Base-by-base conservation (phyloP, 2,797 vertebrate species). In the Galaxias olidus region DNA sequence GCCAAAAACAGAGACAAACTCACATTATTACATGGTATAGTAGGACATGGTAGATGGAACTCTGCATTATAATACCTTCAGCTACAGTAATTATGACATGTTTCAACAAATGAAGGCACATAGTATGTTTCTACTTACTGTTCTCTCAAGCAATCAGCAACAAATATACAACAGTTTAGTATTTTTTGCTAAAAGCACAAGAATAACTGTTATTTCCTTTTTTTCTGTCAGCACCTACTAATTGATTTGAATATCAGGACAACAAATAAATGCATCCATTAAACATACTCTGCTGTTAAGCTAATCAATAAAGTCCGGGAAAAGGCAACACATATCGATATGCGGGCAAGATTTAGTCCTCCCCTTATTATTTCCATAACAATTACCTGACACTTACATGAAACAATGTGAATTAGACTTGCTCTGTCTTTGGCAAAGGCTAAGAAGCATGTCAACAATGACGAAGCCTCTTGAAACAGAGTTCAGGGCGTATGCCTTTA, bases 401-500 rank as follows among this genome's bases (percentile, higher is more conserved):
- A 54, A 46, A 48, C 1, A 1, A 45, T 18, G 13, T 55, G 52
- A 49, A 8, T 30, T 14, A 44, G 50, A 62, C 43, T 63, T 46
- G 8, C 45, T 63, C 10, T 66, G 56, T 14, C 20, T 6, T 20
- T 42, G 11, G 47, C 47, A 18, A n/a, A 42, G 48, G 47, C 30
- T 43, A 11, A 10, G 10, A 56, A n/a, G 30, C 20, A 71, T 6
- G 41, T 30, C 18, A 52, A 59, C 41, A 47, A 48, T 49, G 44
- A 43, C 40, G 45, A 58, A 52, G 54, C 18, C 47, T 59, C 43
- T 47, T 40, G 47, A 30, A 55, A 41, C 40, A n/a, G 43, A 46
- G 58, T 52, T 41, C 59, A 58, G 66, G 65, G 75, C 53, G 65
- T 15, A 67, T 68, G 71, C 54, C 64, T 78, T 3, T 2, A 12